phyloP scores from a whole-genome alignment of 1,140 invertebrate species.

The Penaeus chinensis region DNA sequence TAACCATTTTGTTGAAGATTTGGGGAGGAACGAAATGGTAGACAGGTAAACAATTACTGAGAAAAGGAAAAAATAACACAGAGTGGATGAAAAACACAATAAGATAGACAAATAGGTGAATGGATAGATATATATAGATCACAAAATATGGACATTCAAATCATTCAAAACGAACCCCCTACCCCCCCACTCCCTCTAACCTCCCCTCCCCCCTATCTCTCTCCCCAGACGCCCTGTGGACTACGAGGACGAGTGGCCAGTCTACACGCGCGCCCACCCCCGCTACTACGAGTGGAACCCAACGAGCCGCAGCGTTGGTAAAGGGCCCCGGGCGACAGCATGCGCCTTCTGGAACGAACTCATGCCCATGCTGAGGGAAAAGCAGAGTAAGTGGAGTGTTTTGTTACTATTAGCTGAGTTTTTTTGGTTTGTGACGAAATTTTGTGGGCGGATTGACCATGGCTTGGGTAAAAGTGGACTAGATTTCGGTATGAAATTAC shows the following conservation, averaged over 20 bases:
- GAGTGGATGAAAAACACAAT: not conserved
- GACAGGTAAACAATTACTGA: not conserved
- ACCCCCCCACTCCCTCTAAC: not conserved
- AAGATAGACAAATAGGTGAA: not conserved
- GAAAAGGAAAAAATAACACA: not conserved
- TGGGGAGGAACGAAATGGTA: not conserved
- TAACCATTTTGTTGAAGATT: not conserved
- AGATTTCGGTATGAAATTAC: too few species aligned
- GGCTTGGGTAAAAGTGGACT: too few species aligned
- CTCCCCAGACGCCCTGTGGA: slow-evolving; percentile 29
- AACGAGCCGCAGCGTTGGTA: slow-evolving; percentile 83
- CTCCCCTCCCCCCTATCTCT: not conserved
- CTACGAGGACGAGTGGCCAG: slow-evolving; percentile 84
- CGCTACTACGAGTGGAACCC: too few species aligned
- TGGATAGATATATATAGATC: not conserved
- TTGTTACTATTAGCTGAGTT: not conserved
- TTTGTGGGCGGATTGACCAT: too few species aligned
- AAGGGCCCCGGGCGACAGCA: slow-evolving; percentile 84
- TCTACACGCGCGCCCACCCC: slow-evolving; percentile 76
- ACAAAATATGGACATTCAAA: too few species aligned
- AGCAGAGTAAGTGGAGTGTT: slow-evolving; percentile 18
- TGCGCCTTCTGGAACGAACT: slow-evolving; percentile 97
- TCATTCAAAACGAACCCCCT: not conserved
- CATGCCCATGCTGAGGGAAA: slow-evolving; percentile 73
- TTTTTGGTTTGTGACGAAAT: too few species aligned